Evolutionary conservation across 1,140 invertebrate species (phyloP).

Genomic region (Diorhabda sublineata): DNA sequence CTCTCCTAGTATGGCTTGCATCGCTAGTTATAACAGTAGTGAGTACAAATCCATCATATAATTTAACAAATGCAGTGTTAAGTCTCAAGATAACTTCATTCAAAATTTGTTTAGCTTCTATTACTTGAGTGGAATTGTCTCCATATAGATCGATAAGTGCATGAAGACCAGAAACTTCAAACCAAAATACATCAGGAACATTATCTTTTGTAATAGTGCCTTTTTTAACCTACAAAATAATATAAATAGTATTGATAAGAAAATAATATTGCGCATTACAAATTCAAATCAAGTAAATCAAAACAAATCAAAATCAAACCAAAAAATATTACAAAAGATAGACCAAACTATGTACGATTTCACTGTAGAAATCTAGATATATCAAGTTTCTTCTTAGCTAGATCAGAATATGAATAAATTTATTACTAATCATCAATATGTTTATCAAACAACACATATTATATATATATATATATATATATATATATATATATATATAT

Average conservation of each 20-base stretch:
- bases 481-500: no score
- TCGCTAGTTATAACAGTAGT: slow-evolving; percentile 62
- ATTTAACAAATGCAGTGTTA: slow-evolving; percentile 58
- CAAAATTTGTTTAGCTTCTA: slow-evolving; percentile 64
- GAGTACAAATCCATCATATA: slow-evolving; percentile 64
- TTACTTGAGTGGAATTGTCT: slow-evolving; percentile 59
- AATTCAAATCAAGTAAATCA: no score
- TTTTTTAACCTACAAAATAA: slow-evolving; percentile 43
- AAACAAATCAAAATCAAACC: no score
- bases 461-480: no score
- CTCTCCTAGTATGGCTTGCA: slow-evolving; percentile 56
- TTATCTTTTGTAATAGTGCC: slow-evolving; percentile 53
- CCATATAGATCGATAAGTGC: slow-evolving; percentile 63
- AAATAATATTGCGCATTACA: no score
- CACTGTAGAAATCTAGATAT: no score
- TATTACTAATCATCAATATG: no score
- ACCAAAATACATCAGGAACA: slow-evolving; percentile 63
- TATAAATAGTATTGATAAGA: neutral
- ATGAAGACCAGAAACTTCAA: slow-evolving; percentile 59
- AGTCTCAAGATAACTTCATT: slow-evolving; percentile 56
- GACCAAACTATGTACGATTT: no score
- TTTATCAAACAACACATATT: no score
- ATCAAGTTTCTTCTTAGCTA: no score
- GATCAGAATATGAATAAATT: no score
- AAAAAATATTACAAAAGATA: no score